phyloP scores from a whole-genome alignment of 2,797 vertebrate genomes.

The Gadopsis bispinosus region DNA sequence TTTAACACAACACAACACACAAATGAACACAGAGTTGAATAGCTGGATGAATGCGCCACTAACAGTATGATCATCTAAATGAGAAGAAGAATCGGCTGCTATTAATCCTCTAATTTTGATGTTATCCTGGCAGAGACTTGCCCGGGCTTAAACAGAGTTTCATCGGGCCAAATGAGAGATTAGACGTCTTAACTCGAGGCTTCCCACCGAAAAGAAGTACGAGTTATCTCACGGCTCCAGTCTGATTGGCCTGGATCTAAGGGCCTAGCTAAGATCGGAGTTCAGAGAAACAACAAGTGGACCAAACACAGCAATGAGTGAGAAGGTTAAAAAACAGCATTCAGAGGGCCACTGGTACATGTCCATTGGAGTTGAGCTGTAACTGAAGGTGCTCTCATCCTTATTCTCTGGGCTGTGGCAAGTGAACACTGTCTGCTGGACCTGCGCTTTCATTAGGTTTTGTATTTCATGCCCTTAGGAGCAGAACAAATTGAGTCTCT shows the following conservation, averaged over 20 bases:
- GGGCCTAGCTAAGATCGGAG: constrained; percentile 22
- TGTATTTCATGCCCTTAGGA: constrained; percentile 77
- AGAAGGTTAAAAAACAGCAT: constrained; percentile 59
- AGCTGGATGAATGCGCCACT: constrained; percentile 3
- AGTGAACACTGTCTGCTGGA: constrained; percentile 62
- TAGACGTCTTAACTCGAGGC: constrained; percentile 51
- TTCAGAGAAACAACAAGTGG: constrained; percentile 51
- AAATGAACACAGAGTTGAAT: neutral
- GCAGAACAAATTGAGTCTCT: constrained; percentile 79
- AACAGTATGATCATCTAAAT: constrained; percentile 28
- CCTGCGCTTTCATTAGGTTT: constrained; percentile 77
- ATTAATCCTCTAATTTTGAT: constrained; percentile 68
- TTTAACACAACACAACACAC: constrained; percentile 1
- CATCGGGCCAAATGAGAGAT: constrained; percentile 60
- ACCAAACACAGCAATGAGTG: constrained; percentile 34
- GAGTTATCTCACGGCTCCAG: constrained; percentile 26
- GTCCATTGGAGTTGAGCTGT: constrained; percentile 46
- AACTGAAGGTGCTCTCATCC: constrained; percentile 70
- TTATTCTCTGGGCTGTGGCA: constrained; percentile 50
- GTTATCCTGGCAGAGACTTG: constrained; percentile 58
- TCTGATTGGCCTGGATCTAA: constrained; percentile 30
- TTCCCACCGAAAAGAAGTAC: constrained; percentile 27
- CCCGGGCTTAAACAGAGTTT: constrained; percentile 41
- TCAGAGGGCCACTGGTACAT: constrained; percentile 29
- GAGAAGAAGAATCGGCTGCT: constrained; percentile 28